phyloP scores from a whole-genome alignment of 1,140 invertebrate genomes.

The Drosophila oshimai region DNA sequence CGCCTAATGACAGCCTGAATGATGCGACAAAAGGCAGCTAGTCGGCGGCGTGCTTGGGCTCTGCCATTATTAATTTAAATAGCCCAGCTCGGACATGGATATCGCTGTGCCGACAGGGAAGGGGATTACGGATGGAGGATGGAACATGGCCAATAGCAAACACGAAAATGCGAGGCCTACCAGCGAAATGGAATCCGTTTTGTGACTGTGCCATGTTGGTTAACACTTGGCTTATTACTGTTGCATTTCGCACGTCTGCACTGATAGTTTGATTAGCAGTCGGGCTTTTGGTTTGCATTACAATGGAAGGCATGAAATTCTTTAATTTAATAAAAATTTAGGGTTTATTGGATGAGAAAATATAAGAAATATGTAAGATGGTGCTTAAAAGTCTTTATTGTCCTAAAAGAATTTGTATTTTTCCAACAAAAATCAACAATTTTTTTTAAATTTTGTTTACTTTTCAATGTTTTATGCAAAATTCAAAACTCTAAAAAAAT shows the following conservation, averaged over 20 bases:
- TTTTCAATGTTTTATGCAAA: too few species aligned
- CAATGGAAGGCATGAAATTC: not conserved
- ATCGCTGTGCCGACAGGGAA: not conserved
- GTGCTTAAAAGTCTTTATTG: too few species aligned
- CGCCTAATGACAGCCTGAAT: constrained; percentile 46
- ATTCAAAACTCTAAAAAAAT: too few species aligned
- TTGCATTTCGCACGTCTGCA: constrained; percentile 55
- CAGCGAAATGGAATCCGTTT: not conserved
- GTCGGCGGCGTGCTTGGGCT: constrained; percentile 14
- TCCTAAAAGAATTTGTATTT: too few species aligned
- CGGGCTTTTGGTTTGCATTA: constrained; percentile 17
- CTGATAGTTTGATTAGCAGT: constrained; percentile 53
- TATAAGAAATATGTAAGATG: too few species aligned
- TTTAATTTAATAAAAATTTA: not conserved
- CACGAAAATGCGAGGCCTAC: constrained; percentile 8
- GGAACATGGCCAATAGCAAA: constrained; percentile 2
- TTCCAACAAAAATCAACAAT: too few species aligned
- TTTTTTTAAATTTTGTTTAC: too few species aligned
- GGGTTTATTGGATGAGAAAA: too few species aligned
- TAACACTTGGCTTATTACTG: constrained; percentile 6
- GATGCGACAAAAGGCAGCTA: constrained; percentile 20
- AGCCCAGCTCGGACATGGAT: constrained; percentile 20
- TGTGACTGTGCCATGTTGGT: constrained; percentile 1
- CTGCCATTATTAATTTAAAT: constrained; percentile 76
- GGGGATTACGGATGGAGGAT: not conserved